Conservation (phyloP, 2,797 vertebrate genomes). For the Mus minutoides region DNA sequence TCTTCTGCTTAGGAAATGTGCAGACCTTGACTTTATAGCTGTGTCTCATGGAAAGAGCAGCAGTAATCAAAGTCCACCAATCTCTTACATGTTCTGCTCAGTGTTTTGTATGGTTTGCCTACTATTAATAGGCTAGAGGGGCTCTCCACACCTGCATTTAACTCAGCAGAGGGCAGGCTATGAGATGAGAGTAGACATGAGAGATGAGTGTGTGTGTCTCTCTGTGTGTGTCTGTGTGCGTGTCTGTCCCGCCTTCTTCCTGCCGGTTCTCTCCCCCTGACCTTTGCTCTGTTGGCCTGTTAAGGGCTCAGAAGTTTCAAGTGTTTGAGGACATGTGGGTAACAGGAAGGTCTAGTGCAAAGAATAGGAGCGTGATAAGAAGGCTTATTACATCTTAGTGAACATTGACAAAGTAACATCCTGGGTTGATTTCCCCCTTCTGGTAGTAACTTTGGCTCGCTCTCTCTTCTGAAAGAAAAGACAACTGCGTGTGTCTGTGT, state of each 20-base stretch:
- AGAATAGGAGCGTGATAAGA: not conserved
- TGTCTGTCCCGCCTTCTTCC: not conserved
- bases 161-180: not conserved
- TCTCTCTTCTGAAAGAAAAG: not conserved
- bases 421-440: not conserved
- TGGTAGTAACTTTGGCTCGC: not conserved
- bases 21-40: constrained; percentile 46
- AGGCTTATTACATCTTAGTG: not conserved
- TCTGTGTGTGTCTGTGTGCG: not conserved
- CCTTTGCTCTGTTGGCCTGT: not conserved
- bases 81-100: not conserved
- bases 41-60: not conserved
- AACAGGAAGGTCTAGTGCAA: not conserved
- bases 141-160: not conserved
- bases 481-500: not conserved
- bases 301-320: not conserved
- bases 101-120: not conserved
- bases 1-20: not conserved
- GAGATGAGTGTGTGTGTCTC: not conserved
- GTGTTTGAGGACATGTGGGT: not conserved
- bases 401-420: not conserved
- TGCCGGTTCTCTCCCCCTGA: not conserved
- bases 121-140: not conserved
- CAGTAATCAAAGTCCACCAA: not conserved
- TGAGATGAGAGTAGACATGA: not conserved